Conservation (phyloP, 2,113 vertebrate species). For the Bubo blakistoni region DNA sequence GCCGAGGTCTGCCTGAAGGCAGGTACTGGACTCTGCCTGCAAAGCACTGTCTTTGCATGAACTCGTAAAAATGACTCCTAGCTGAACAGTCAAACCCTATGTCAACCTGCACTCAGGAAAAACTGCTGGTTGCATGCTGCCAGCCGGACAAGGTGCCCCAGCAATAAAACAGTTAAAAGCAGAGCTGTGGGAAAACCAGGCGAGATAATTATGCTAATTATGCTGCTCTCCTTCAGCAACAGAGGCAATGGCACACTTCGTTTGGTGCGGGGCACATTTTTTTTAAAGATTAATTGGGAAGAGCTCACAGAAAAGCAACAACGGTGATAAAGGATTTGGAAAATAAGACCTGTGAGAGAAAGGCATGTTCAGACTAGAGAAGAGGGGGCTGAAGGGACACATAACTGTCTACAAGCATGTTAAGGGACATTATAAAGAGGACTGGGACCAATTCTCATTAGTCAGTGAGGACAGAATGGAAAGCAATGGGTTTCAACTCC, state of each 20-base stretch:
- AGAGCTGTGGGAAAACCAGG: not conserved
- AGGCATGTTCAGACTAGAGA: not conserved
- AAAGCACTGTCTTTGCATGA: not conserved
- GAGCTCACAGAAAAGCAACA: not conserved
- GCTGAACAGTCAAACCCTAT: not conserved
- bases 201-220: not conserved
- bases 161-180: not conserved
- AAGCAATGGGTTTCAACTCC: constrained; percentile 36
- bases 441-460: constrained; percentile 9
- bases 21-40: not conserved
- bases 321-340: not conserved
- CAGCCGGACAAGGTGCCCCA: not conserved
- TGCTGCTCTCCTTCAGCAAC: not conserved
- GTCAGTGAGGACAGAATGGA: constrained; percentile 37
- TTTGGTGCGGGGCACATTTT: not conserved
- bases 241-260: not conserved
- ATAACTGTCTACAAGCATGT: not conserved
- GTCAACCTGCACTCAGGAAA: accelerated
- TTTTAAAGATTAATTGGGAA: not conserved
- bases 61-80: not conserved
- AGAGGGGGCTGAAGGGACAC: not conserved
- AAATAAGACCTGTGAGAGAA: constrained; percentile 22
- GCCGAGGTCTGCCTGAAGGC: not conserved
- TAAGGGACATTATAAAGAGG: not conserved
- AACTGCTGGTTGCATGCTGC: not conserved